Conservation (phyloP, 2,113 vertebrate genomes). For the Cebus imitator region DNA sequence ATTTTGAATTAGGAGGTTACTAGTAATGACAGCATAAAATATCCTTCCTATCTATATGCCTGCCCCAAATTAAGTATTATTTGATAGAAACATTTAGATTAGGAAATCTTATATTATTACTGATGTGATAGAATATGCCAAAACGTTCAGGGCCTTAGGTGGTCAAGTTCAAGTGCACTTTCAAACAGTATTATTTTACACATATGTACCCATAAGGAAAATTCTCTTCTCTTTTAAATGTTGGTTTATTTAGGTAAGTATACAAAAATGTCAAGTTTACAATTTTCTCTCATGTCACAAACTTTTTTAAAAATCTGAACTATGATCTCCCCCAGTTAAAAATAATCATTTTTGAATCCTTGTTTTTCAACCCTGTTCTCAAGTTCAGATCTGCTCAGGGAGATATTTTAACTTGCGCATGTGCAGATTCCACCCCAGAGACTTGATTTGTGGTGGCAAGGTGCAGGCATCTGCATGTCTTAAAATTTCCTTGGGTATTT, state of each 20-base stretch:
- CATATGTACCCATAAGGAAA: not conserved
- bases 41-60: not conserved
- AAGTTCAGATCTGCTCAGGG: not conserved
- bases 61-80: not conserved
- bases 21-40: not conserved
- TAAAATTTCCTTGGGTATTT: not conserved
- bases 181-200: not conserved
- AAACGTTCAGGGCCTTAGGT: not conserved
- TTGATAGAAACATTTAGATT: not conserved
- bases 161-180: not conserved
- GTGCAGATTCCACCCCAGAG: not conserved
- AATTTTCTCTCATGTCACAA: not conserved
- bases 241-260: not conserved
- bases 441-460: not conserved
- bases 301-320: not conserved
- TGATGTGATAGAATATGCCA: not conserved
- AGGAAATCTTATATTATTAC: not conserved
- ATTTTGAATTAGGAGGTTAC: not conserved
- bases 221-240: not conserved
- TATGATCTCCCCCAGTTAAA: not conserved
- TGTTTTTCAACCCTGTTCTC: not conserved
- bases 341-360: not conserved
- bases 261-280: not conserved
- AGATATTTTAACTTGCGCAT: not conserved
- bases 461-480: not conserved